phyloP scores from a whole-genome alignment of 2,797 vertebrate species.

The Notolepis coatsorum region DNA sequence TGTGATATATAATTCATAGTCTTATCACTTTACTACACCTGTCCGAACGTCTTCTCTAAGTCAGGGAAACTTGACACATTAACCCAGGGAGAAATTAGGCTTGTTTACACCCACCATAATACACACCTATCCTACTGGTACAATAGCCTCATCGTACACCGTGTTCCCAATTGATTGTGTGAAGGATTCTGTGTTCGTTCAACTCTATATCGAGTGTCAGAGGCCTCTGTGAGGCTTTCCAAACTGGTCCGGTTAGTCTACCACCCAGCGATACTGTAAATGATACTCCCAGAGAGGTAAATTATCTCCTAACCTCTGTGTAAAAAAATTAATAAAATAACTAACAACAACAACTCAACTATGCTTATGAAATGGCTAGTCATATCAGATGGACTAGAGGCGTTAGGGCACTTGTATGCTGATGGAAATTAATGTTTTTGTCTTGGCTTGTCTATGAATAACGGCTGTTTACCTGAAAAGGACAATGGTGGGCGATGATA shows the following conservation, averaged over 20 bases:
- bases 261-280: constrained; percentile 38
- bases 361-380: neutral
- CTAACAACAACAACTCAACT: constrained; percentile 17
- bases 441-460: neutral
- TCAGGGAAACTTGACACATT: neutral
- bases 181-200: constrained; percentile 6
- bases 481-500: neutral
- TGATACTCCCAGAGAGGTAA: constrained; percentile 41
- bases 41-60: neutral
- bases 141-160: constrained; percentile 1
- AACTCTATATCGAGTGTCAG: neutral
- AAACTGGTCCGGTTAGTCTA: constrained; percentile 19
- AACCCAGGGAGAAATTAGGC: neutral
- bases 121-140: neutral
- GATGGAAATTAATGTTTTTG: neutral
- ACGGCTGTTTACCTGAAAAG: neutral
- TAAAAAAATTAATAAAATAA: constrained; percentile 37
- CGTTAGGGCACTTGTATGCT: neutral
- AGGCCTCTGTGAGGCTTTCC: constrained; percentile 12
- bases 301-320: constrained; percentile 40
- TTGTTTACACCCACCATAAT: constrained; percentile 7
- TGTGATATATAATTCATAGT: no score
- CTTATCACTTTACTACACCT: no score
- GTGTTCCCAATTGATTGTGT: neutral
- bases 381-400: neutral